Conservation (phyloP, 2,888 invertebrate genomes). For the Hydroisotoma schaefferi region DNA sequence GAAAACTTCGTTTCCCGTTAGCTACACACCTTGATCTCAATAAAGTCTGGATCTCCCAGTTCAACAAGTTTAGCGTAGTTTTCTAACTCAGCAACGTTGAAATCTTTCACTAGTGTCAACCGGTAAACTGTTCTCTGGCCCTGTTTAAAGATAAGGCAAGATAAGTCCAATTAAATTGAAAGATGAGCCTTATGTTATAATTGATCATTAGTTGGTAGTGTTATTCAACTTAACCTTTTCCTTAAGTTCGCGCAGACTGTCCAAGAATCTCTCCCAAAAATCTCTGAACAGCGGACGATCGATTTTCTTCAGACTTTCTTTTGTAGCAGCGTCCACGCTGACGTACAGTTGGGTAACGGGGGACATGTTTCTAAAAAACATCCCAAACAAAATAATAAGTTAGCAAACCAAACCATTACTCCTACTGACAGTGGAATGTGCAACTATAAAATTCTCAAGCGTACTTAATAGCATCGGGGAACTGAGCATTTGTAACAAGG, state of each 20-base stretch:
- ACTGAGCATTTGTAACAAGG: slow-evolving; percentile 61
- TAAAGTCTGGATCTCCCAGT: slow-evolving; percentile 59
- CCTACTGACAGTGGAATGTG: background rate
- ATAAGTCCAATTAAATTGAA: slow-evolving; percentile 1
- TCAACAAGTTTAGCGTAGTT: slow-evolving; percentile 57
- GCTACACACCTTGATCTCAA: slow-evolving; percentile 61
- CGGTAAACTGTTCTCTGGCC: slow-evolving; percentile 60
- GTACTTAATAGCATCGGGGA: slow-evolving; percentile 59
- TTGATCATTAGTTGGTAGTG: background rate
- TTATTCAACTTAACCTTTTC: slow-evolving; percentile 51
- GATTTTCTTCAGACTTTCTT: slow-evolving; percentile 59
- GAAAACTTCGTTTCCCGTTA: too few relatives aligned
- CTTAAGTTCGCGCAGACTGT: slow-evolving; percentile 56
- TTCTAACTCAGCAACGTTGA: slow-evolving; percentile 58
- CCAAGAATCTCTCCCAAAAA: slow-evolving; percentile 59
- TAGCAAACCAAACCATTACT: background rate
- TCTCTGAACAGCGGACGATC: slow-evolving; percentile 60
- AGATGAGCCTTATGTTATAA: too few relatives aligned
- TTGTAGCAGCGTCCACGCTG: slow-evolving; percentile 60
- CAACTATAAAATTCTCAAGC: too few relatives aligned
- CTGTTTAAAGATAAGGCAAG: slow-evolving; percentile 38
- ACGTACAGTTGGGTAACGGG: slow-evolving; percentile 61
- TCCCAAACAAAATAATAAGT: background rate
- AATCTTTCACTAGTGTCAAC: slow-evolving; percentile 59
- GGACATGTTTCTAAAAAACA: slow-evolving; percentile 47